Percentiles rank a stretch among this genome's conserved stretches.
phyloP scores from a whole-genome alignment of 2,888 invertebrate genomes.

The Hirtodrosophila alboralis region DNA sequence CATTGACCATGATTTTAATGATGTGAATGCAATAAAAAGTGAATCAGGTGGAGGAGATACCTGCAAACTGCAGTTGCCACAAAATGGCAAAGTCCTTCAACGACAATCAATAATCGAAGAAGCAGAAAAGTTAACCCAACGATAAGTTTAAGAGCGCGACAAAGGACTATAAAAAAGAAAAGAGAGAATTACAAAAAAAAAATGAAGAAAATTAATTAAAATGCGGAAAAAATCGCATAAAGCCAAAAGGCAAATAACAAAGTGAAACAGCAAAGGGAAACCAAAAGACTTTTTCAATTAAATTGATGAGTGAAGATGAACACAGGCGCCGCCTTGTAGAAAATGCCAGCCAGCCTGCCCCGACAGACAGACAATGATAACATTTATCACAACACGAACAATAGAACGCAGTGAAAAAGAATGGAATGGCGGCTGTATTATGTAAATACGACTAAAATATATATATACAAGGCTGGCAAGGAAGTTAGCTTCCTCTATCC shows the following conservation, averaged over 20 bases:
- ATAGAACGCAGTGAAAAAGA: conserved; percentile 31
- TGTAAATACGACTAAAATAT: conserved; percentile 49
- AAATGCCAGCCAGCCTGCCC: no score
- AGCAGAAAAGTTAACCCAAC: conserved; percentile 34
- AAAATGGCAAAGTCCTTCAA: conserved; percentile 23
- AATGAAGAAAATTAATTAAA: conserved; percentile 69
- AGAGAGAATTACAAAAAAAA: conserved; percentile 1
- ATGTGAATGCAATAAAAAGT: conserved; percentile 50
- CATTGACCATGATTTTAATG: conserved; percentile 71
- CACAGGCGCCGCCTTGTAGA: conserved; percentile 8
- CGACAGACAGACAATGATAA: conserved; percentile 47
- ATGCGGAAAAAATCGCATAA: conserved; percentile 39
- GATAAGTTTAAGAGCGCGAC: conserved; percentile 25
- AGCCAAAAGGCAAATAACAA: conserved; percentile 62
- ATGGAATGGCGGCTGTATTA: conserved; percentile 46
- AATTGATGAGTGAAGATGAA: conserved; percentile 60
- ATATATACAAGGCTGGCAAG: conserved; percentile 25
- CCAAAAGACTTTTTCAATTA: conserved; percentile 61
- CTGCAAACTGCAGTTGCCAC: conserved; percentile 23
- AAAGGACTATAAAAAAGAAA: conserved; percentile 18
- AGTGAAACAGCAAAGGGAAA: conserved; percentile 26
- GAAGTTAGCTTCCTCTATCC: conserved; percentile 19
- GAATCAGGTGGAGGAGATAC: conserved; percentile 7
- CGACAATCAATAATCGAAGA: conserved; percentile 43
- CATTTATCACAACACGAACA: conserved; percentile 66